A percentile compares a stretch with the other conserved stretches of the same genome.
Conservation (phyloP, 2,888 invertebrate species). For the Petrophora chlorosata region DNA sequence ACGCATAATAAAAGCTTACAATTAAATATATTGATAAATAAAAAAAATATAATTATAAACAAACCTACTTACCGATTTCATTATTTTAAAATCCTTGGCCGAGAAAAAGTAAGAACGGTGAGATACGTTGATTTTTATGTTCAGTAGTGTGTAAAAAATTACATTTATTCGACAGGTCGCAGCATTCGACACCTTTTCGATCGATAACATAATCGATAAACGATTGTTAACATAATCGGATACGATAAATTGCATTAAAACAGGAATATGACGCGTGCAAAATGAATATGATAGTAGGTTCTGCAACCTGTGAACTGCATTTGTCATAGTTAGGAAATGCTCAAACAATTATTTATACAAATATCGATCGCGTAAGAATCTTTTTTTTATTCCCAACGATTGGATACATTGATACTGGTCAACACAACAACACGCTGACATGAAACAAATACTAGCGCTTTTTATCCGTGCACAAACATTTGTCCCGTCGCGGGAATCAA, state of each 20-base stretch:
- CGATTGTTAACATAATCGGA: conserved; percentile 44
- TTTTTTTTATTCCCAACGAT: too few species aligned
- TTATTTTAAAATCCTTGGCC: conserved; percentile 47
- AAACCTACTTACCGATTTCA: conserved; percentile 25
- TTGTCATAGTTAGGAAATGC: too few species aligned
- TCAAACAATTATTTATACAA: too few species aligned
- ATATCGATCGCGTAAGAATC: too few species aligned
- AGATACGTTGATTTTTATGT: conserved; percentile 18
- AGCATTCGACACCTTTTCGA: conserved; percentile 30
- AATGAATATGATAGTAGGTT: too few species aligned
- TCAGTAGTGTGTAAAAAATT: conserved; percentile 29
- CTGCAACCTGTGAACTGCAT: too few species aligned
- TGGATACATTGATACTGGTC: too few species aligned
- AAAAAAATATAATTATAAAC: conserved; percentile 14
- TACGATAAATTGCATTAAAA: conserved; percentile 7
- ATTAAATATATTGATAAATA: conserved; percentile 41
- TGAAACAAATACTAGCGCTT: too few species aligned
- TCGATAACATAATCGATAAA: conserved; percentile 42
- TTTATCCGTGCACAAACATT: too few species aligned
- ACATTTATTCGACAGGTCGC: conserved; percentile 36
- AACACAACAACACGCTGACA: too few species aligned
- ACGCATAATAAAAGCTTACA: conserved; percentile 20
- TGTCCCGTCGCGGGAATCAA: too few species aligned
- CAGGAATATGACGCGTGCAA: not conserved
- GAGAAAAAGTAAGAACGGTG: conserved; percentile 37